phyloP scores from a whole-genome alignment of 2,113 vertebrate species.

The Vulpes ferrilata region DNA sequence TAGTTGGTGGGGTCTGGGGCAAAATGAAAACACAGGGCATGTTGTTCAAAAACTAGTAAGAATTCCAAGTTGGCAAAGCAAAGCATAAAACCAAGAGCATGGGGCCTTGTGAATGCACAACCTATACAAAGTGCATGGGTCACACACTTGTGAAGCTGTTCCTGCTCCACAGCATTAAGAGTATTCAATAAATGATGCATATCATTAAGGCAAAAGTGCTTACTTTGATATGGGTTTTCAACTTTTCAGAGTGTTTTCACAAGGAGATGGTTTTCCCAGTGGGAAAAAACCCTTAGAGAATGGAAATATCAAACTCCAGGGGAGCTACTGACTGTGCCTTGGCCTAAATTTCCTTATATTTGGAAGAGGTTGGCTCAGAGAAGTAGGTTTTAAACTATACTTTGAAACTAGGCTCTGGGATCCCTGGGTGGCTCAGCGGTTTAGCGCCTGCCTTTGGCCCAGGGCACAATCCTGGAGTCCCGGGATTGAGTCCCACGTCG shows the following conservation, averaged over 20 bases:
- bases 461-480: no score
- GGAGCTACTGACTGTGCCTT: not conserved
- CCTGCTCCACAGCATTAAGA: not conserved
- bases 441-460: no score
- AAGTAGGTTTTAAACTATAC: not conserved
- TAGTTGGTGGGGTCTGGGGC: not conserved
- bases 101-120: not conserved
- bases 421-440: no score
- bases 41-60: constrained; percentile 21
- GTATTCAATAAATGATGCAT: not conserved
- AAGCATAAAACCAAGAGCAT: not conserved
- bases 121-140: not conserved
- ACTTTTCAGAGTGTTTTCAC: not conserved
- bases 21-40: not conserved
- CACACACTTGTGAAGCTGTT: not conserved
- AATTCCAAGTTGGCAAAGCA: not conserved
- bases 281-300: not conserved
- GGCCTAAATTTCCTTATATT: not conserved
- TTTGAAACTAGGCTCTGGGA: not conserved
- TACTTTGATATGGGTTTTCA: not conserved
- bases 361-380: not conserved
- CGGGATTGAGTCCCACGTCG: no score
- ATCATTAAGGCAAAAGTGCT: not conserved
- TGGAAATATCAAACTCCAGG: not conserved
- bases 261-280: not conserved